Base-by-base conservation (phyloP, 2,888 invertebrate genomes). In the Phrixothrix hirtus region DNA sequence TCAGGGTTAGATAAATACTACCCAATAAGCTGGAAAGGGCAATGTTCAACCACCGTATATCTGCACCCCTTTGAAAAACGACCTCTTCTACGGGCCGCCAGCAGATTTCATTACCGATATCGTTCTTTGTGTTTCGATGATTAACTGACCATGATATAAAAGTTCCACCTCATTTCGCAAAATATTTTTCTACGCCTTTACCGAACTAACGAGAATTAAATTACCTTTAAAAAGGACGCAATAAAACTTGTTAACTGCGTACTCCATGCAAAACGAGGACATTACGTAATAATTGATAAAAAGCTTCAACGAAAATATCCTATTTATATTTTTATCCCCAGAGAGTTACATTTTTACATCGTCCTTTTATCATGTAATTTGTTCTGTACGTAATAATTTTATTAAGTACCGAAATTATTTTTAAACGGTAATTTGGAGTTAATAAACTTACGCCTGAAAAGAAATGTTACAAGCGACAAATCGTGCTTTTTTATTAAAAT, bases 71-170 rank as follows among this genome's bases (percentile, higher is more conserved):
- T 59, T 63, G 60, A 64, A 66, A 66, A 64, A 62, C 62, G 59
- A 59, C 58, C 60, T 59, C 53, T 42, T 35, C 47, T 54, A 47
- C 54, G 43, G 59, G 36, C 46, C 56, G 57, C 44, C 54, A 49
- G 57, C 59, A 59, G 66, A 64, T 66, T 64, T 64, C 66, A 66
- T 66, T 66, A 66, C 58, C 62, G 65, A 66, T 66, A 64, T 57
- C 57, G 60, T 60, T 61, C 64, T 62, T 64, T 64, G 63, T 64
- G 60, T 58, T 54, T 46, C 55, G 55, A 60, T 64, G 65, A 66
- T 64, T 55, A 55, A 55, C 55, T 55, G 55, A 55, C 55, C 55
- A 47, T 55, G 55, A 55, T 55, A 55, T 49, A 44, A 55, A 55
- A 44, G 49, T 55, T 55, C 42, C 54, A 55, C 39, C 43, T 48